These are phyloP conservation scores for Himalopsyche phryganea DNA, from an alignment of 1,140 invertebrate genomes.

Conservation along the genomic window DNA sequence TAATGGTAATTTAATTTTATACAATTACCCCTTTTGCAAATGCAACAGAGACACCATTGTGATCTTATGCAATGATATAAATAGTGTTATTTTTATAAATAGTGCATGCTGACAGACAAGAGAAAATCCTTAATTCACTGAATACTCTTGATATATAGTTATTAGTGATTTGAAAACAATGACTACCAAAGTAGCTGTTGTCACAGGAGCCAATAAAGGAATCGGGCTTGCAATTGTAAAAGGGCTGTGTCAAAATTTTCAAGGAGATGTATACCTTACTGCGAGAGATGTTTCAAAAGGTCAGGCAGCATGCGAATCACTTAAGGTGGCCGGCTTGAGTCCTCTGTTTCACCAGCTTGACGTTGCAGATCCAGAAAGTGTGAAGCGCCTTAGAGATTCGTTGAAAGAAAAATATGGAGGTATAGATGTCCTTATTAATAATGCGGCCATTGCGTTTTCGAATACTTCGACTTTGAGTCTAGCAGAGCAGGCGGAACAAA, in stretches of 20 bases:
- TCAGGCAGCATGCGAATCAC: conserved; percentile 52
- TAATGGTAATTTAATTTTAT: too few species aligned
- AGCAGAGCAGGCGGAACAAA: conserved; percentile 65
- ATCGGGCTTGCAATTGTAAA: conserved; percentile 70
- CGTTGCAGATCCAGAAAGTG: conserved; percentile 57
- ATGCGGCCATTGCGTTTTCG: conserved; percentile 77
- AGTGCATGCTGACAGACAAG: too few species aligned
- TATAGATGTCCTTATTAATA: conserved; percentile 78
- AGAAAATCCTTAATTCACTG: too few species aligned
- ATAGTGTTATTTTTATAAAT: too few species aligned
- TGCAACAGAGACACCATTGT: too few species aligned
- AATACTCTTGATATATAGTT: too few species aligned
- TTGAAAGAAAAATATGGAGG: conserved; percentile 66
- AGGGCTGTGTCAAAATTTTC: conserved; percentile 57
- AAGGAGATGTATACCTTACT: conserved; percentile 63
- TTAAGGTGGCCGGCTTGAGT: conserved; percentile 52
- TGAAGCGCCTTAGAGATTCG: conserved; percentile 57
- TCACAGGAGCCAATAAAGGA: conserved; percentile 75
- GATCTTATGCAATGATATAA: too few species aligned
- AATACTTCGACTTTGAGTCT: conserved; percentile 58
- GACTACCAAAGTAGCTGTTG: conserved; percentile 42
- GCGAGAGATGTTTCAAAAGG: conserved; percentile 58
- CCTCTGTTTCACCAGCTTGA: conserved; percentile 68
- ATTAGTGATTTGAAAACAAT: neutral
- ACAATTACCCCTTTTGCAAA: too few species aligned